Conservation (phyloP, 2,888 invertebrate genomes). For the Machimus rusticus region DNA sequence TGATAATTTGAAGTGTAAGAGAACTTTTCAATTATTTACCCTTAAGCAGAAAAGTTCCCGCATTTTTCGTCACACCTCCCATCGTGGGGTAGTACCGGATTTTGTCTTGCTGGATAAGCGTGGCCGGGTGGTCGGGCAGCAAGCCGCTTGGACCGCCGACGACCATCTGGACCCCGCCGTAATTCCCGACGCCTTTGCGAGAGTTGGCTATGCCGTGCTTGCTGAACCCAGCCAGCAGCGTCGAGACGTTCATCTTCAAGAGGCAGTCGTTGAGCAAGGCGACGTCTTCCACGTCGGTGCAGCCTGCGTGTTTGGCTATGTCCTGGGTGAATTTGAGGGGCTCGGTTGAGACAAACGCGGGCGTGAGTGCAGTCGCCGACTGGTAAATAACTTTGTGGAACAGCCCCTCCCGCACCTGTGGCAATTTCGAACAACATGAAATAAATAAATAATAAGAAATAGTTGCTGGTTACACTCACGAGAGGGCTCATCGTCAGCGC, state of each 20-base stretch:
- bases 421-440: not conserved
- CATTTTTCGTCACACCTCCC: constrained; percentile 64
- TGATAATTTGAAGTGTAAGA: not conserved
- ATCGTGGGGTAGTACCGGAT: constrained; percentile 61
- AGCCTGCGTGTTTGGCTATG: constrained; percentile 60
- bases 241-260: constrained; percentile 56
- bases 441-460: not conserved
- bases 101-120: constrained; percentile 55
- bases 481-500: constrained; percentile 57
- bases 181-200: constrained; percentile 52
- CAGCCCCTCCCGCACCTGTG: constrained; percentile 58
- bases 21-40: constrained; percentile 52
- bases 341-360: constrained; percentile 64
- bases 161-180: constrained; percentile 57
- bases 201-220: constrained; percentile 54
- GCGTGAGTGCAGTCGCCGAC: constrained; percentile 65
- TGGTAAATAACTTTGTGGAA: constrained; percentile 66
- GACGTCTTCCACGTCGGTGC: constrained; percentile 55
- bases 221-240: constrained; percentile 60
- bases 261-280: constrained; percentile 59
- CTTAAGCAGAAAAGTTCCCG: constrained; percentile 62
- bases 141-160: constrained; percentile 60
- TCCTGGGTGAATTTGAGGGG: constrained; percentile 58
- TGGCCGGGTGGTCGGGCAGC: constrained; percentile 58
- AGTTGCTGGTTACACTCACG: constrained; percentile 42